These are phyloP conservation scores for Formica exsecta DNA, from an alignment of 1,140 invertebrate genomes.

Conservation along the genomic window DNA sequence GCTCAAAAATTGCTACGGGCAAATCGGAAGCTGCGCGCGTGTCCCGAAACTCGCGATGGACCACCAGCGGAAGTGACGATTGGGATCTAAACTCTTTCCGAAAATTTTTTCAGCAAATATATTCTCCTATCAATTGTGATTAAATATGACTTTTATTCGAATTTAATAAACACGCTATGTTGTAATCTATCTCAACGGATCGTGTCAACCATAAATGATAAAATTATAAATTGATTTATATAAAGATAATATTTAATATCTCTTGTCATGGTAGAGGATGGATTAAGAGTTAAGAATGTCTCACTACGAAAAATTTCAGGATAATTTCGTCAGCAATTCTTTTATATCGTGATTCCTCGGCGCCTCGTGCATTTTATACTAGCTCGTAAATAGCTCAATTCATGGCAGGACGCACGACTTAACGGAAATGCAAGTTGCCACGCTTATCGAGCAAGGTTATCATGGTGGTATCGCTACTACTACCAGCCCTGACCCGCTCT, in stretches of 20 bases:
- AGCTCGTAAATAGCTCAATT: constrained; percentile 48
- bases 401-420: constrained; percentile 51
- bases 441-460: constrained; percentile 66
- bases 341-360: not conserved
- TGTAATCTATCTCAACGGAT: not conserved
- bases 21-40: constrained; percentile 6
- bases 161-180: not conserved
- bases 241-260: not conserved
- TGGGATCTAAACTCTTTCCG: not conserved
- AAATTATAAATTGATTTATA: not conserved
- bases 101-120: not conserved
- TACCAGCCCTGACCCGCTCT: constrained; percentile 62
- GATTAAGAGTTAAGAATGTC: not conserved
- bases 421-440: constrained; percentile 55
- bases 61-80: not conserved
- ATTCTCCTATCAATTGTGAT: not conserved
- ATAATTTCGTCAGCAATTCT: not conserved
- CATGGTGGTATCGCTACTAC: constrained; percentile 28
- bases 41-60: not conserved
- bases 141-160: not conserved
- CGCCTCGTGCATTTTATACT: constrained; percentile 24
- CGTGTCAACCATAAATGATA: too few relatives aligned
- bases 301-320: not conserved
- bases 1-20: constrained; percentile 38
- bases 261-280: not conserved